phyloP scores from a whole-genome alignment of 2,797 vertebrate species.

The Thunnus albacares region DNA sequence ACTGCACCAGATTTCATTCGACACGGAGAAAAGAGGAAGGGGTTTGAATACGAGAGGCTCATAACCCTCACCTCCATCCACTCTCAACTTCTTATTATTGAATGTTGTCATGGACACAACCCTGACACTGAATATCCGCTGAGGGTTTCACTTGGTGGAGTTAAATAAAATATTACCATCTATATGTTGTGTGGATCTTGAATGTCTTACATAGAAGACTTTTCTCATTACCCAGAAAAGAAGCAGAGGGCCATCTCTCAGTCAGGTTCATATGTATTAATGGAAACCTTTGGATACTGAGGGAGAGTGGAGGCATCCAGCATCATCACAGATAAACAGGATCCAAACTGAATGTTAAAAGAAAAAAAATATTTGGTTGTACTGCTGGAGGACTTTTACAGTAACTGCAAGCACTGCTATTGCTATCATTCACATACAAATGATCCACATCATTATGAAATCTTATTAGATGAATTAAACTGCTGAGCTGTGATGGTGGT shows the following conservation, averaged over 20 bases:
- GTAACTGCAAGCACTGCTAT: background rate
- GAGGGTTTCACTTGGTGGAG: constrained; percentile 28
- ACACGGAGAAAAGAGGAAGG: constrained; percentile 15
- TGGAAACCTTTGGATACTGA: constrained; percentile 25
- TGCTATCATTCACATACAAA: background rate
- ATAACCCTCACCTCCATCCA: constrained; percentile 19
- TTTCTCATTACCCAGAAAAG: constrained; percentile 13
- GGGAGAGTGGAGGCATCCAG: constrained; percentile 3
- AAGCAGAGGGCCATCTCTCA: constrained; percentile 21
- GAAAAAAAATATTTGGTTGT: background rate
- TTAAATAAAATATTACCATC: constrained; percentile 42
- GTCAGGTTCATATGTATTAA: constrained; percentile 43
- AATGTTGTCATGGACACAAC: constrained; percentile 14
- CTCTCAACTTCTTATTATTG: constrained; percentile 13
- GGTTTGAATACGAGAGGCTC: constrained; percentile 10
- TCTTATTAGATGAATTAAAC: background rate
- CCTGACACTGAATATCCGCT: constrained; percentile 21
- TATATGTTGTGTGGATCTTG: constrained; percentile 8
- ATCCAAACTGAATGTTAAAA: constrained; percentile 17
- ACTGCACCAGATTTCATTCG: constrained; percentile 21
- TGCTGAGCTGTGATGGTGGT: background rate
- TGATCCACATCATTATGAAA: background rate
- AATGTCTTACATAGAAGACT: constrained; percentile 20
- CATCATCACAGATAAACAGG: constrained; percentile 9
- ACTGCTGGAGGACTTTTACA: background rate